phyloP scores from a whole-genome alignment of 2,797 vertebrate species.

The Rhabdophis nuchalis region DNA sequence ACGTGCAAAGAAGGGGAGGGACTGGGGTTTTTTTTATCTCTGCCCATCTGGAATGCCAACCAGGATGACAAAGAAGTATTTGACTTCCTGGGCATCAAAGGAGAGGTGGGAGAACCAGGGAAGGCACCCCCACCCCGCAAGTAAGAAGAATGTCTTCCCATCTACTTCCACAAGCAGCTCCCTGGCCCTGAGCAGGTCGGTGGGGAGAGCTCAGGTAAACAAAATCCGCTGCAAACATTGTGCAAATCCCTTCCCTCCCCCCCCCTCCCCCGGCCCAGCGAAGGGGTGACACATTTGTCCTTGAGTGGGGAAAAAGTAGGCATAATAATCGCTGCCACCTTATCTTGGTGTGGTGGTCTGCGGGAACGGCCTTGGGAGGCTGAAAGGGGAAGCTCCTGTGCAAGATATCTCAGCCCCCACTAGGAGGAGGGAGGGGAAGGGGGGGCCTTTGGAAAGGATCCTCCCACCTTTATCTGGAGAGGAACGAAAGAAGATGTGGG shows the following conservation, averaged over 20 bases:
- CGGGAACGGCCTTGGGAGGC: neutral
- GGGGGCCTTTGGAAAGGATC: neutral
- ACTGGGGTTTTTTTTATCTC: neutral
- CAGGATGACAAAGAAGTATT: neutral
- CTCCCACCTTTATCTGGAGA: neutral
- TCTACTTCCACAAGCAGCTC: neutral
- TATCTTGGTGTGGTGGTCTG: neutral
- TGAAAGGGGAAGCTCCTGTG: neutral
- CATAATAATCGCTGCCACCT: neutral
- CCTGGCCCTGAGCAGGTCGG: neutral
- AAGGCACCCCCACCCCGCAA: neutral
- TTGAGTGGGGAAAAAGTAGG: neutral
- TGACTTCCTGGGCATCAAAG: neutral
- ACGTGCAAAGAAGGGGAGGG: neutral
- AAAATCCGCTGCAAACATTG: neutral
- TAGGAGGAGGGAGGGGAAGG: neutral
- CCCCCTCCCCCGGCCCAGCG: accelerated
- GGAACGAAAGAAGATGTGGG: neutral
- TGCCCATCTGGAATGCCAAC: neutral
- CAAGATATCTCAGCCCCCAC: neutral
- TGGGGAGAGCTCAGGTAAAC: neutral
- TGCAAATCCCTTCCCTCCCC: neutral
- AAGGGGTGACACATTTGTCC: neutral
- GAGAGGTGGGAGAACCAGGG: neutral
- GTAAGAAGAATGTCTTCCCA: neutral